Percentiles rank a stretch among this genome's conserved stretches.
Conservation (phyloP, 2,888 invertebrate species). For the Leptinotarsa haldemani region DNA sequence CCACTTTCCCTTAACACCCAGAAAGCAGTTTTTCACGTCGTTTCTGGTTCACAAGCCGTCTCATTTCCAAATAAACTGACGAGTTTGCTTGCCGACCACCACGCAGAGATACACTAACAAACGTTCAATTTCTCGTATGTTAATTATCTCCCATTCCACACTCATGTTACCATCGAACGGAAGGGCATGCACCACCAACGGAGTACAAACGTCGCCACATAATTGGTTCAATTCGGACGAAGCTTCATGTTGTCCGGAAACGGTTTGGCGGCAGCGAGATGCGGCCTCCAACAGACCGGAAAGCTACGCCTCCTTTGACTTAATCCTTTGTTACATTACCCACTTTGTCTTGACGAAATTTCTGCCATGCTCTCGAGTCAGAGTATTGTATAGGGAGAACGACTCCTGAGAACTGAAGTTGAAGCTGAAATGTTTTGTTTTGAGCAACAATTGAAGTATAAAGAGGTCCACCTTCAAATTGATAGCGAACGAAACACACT, state of each 20-base stretch:
- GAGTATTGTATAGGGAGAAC: not conserved
- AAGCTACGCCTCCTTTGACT: constrained; percentile 27
- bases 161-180: constrained; percentile 14
- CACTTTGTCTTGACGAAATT: constrained; percentile 12
- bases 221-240: constrained; percentile 29
- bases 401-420: not conserved
- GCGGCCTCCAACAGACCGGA: constrained; percentile 25
- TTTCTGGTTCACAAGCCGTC: too few relatives aligned
- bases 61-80: too few relatives aligned
- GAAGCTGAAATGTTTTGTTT: too few relatives aligned
- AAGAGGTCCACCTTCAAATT: too few relatives aligned
- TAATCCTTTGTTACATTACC: constrained; percentile 24
- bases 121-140: constrained; percentile 10
- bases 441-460: too few relatives aligned
- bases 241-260: constrained; percentile 29
- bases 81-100: not conserved
- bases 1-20: too few relatives aligned
- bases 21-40: too few relatives aligned
- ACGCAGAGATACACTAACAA: not conserved
- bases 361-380: not conserved
- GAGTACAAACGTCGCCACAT: constrained; percentile 23
- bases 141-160: constrained; percentile 3
- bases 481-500: too few relatives aligned
- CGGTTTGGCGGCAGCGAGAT: constrained; percentile 13
- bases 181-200: constrained; percentile 14